These are phyloP conservation scores for Homarus gammarus DNA, from an alignment of 2,888 invertebrate species.

Conservation along the genomic window DNA sequence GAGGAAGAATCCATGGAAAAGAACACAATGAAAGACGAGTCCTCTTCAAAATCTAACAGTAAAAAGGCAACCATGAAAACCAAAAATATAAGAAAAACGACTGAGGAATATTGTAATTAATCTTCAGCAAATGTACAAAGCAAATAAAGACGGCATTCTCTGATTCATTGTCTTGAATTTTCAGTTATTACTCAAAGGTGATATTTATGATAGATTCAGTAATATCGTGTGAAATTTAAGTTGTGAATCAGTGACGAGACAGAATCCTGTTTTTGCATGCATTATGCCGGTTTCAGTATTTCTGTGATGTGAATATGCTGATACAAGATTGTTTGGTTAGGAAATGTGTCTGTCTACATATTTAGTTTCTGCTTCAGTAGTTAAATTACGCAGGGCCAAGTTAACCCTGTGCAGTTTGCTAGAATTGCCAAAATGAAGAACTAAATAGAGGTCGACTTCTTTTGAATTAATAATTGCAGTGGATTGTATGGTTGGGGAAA, in stretches of 20 bases:
- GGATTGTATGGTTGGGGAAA: too few species aligned
- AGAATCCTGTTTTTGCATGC: not conserved
- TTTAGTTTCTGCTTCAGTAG: not conserved
- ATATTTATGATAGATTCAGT: not conserved
- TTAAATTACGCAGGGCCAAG: not conserved
- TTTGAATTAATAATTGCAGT: too few species aligned
- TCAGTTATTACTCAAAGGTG: not conserved
- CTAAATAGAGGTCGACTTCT: too few species aligned
- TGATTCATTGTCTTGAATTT: not conserved
- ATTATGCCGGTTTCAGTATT: constrained; percentile 3
- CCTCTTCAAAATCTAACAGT: not conserved
- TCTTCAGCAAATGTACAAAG: not conserved
- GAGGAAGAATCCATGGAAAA: too few species aligned
- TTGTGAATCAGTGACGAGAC: not conserved
- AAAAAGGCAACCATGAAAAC: not conserved
- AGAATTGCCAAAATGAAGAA: not conserved
- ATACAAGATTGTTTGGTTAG: not conserved
- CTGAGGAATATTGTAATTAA: not conserved
- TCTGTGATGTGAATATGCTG: not conserved
- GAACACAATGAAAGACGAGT: not conserved
- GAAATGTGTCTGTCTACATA: not conserved
- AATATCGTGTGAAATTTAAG: not conserved
- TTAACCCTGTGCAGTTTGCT: not conserved
- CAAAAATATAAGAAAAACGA: not conserved
- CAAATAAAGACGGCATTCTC: not conserved